Conservation (phyloP, 2,888 invertebrate species). For the Dynastes tityus region DNA sequence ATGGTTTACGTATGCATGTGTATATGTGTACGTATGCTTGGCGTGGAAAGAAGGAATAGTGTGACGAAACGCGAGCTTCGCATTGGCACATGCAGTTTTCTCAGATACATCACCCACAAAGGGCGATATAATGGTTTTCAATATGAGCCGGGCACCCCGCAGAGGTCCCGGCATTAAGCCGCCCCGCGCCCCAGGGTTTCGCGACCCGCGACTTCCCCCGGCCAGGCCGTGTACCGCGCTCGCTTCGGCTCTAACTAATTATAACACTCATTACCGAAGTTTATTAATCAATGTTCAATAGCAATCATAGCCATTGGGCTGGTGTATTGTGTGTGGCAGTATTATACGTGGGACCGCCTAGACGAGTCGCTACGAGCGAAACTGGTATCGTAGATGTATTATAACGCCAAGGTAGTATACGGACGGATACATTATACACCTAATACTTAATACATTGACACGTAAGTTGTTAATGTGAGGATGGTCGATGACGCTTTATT, state of each 20-base stretch:
- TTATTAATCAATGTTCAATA: constrained; percentile 71
- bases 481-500: constrained; percentile 4
- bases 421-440: constrained; percentile 18
- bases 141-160: constrained; percentile 60
- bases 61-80: constrained; percentile 23
- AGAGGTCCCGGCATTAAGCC: constrained; percentile 64
- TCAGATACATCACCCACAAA: constrained; percentile 58
- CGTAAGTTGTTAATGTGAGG: constrained; percentile 17
- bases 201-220: constrained; percentile 58
- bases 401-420: too few species aligned
- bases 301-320: constrained; percentile 64
- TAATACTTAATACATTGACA: constrained; percentile 39
- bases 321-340: constrained; percentile 55
- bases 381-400: constrained; percentile 16
- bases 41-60: constrained; percentile 21
- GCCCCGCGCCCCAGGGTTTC: constrained; percentile 61
- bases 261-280: constrained; percentile 71
- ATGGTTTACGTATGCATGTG: neutral
- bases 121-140: constrained; percentile 60
- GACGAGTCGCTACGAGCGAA: constrained; percentile 27
- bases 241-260: constrained; percentile 66
- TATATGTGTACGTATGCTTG: neutral
- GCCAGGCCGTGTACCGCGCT: constrained; percentile 49
- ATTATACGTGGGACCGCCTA: constrained; percentile 51
- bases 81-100: constrained; percentile 58